Conservation (phyloP, 35 echinoderm and acorn worm species). For the Antedon bifida region DNA sequence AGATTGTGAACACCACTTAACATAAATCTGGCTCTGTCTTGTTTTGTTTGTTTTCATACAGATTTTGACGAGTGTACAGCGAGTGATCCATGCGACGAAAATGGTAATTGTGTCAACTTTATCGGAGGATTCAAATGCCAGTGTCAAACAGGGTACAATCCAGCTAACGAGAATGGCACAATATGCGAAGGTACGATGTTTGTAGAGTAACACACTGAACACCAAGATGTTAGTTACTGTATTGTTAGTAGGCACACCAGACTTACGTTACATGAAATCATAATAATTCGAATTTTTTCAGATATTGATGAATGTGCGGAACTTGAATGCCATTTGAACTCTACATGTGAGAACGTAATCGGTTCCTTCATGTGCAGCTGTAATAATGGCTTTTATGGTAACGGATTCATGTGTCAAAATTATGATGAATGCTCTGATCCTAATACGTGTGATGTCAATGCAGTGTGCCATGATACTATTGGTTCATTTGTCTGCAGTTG, state of each 20-base stretch:
- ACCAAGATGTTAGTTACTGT: too few species aligned
- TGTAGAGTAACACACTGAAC: too few species aligned
- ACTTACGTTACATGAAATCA: too few species aligned
- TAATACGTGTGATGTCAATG: neutral
- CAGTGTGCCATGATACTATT: neutral
- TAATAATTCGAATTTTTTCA: too few species aligned
- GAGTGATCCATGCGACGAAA: neutral
- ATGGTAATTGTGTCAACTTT: neutral
- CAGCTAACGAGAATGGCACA: neutral
- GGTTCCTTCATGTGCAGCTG: neutral
- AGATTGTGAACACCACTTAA: too few species aligned
- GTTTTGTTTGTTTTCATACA: too few species aligned
- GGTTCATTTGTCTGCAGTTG: neutral
- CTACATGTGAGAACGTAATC: neutral
- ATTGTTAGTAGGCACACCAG: too few species aligned
- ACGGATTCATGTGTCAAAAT: neutral
- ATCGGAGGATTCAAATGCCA: neutral
- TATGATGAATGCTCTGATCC: neutral
- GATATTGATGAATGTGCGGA: neutral
- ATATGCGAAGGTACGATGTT: neutral
- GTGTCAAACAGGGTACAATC: neutral
- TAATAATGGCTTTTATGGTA: neutral
- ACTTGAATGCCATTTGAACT: neutral
- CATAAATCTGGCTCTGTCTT: too few species aligned
- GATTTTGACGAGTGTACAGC: neutral